Conservation (phyloP, 2,888 invertebrate species). For the Cantharis flavilabris region DNA sequence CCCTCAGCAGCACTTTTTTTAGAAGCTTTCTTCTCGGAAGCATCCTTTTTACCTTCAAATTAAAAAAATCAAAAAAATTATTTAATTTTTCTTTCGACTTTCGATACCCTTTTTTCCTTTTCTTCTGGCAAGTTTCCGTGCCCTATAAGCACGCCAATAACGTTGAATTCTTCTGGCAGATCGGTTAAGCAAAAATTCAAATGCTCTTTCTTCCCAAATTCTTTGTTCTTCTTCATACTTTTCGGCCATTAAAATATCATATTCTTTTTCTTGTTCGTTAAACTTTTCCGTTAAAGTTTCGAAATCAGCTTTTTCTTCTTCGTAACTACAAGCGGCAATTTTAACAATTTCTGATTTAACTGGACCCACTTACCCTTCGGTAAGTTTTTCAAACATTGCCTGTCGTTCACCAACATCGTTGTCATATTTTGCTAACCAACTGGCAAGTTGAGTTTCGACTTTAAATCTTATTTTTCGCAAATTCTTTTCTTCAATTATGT, state of each 20-base stretch:
- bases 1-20: conserved; percentile 51
- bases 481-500: conserved; percentile 60
- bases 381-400: conserved; percentile 58
- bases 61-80: neutral
- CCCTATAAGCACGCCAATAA: conserved; percentile 42
- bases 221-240: conserved; percentile 61
- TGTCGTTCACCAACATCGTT: conserved; percentile 64
- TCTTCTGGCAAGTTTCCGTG: conserved; percentile 33
- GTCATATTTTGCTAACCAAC: conserved; percentile 66
- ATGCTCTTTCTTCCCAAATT: conserved; percentile 59
- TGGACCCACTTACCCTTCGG: conserved; percentile 40
- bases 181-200: conserved; percentile 38
- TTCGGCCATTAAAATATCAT: conserved; percentile 61
- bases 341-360: neutral
- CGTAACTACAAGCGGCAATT: conserved; percentile 50
- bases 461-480: conserved; percentile 61
- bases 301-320: conserved; percentile 57
- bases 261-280: conserved; percentile 61
- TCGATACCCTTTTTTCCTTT: conserved; percentile 36
- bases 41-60: conserved; percentile 49
- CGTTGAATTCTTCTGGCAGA: conserved; percentile 53
- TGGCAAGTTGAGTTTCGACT: conserved; percentile 62
- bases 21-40: conserved; percentile 44
- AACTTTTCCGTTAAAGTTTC: conserved; percentile 57
- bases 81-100: neutral